phyloP scores from a whole-genome alignment of 2,797 vertebrate species.

The Rhadinocentrus ornatus region DNA sequence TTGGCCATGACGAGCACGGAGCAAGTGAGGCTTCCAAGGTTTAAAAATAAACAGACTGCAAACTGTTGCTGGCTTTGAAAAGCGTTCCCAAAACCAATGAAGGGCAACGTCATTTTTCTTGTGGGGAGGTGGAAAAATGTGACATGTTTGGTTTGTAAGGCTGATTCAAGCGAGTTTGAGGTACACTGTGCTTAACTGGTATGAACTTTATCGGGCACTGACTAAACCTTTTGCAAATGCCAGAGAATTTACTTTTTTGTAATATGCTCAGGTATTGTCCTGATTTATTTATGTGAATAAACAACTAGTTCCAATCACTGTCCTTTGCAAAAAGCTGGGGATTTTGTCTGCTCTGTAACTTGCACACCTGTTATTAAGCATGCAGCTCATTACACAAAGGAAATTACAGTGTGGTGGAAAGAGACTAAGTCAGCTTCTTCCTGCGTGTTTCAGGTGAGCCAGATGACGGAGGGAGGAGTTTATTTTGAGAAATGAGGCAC shows the following conservation, averaged over 20 bases:
- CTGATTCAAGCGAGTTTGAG: constrained; percentile 31
- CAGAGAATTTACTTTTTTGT: neutral
- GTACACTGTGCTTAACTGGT: constrained; percentile 14
- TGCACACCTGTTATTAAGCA: constrained; percentile 67
- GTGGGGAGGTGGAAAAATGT: constrained; percentile 76
- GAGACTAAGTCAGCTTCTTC: constrained; percentile 49
- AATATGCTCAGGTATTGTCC: constrained; percentile 10
- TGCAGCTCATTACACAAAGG: constrained; percentile 39
- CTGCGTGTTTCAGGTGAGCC: constrained; percentile 79
- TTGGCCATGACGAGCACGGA: constrained; percentile 56
- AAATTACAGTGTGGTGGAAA: constrained; percentile 46
- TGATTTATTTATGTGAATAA: constrained; percentile 17
- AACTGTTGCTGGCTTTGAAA: constrained; percentile 78
- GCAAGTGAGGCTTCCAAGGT: constrained; percentile 67
- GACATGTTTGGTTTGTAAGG: constrained; percentile 68
- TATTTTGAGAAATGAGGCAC: constrained; percentile 60
- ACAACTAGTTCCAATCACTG: constrained; percentile 22
- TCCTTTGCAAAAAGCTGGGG: constrained; percentile 37
- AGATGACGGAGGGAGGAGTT: constrained; percentile 38
- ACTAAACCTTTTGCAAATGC: neutral
- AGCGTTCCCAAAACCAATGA: constrained; percentile 64
- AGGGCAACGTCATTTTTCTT: constrained; percentile 69
- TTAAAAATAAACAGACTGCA: constrained; percentile 84
- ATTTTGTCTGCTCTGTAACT: constrained; percentile 57
- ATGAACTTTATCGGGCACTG: neutral